These are phyloP conservation scores for Lutraria lutraria DNA, from an alignment of 2,888 invertebrate genomes.

Conservation along the genomic window DNA sequence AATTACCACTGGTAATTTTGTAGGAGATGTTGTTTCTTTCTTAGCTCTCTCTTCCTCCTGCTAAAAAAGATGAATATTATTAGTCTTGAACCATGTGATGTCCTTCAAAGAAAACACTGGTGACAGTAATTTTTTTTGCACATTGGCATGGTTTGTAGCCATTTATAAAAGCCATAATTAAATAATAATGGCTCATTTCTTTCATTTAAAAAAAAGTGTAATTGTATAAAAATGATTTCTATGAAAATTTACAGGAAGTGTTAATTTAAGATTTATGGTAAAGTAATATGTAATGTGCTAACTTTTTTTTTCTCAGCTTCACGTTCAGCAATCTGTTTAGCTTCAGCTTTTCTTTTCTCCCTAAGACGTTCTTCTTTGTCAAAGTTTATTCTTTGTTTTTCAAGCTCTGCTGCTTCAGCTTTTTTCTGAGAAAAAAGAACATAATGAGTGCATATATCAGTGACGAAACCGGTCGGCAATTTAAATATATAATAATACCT, in stretches of 20 bases:
- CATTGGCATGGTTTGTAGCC: background rate
- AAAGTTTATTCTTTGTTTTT: conserved; percentile 74
- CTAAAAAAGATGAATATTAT: conserved; percentile 52
- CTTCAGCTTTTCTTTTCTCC: conserved; percentile 76
- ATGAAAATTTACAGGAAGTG: no score
- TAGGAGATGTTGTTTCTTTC: conserved; percentile 77
- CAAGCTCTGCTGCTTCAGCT: conserved; percentile 72
- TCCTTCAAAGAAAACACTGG: background rate
- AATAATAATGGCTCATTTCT: no score
- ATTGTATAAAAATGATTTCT: no score
- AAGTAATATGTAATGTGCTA: background rate
- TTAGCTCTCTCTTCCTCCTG: conserved; percentile 77
- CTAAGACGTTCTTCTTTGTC: conserved; percentile 74
- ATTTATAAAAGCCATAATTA: no score
- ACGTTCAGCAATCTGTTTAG: conserved; percentile 76
- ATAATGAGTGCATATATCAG: conserved; percentile 3
- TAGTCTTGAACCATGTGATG: background rate
- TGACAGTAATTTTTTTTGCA: background rate
- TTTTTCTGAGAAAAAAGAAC: conserved; percentile 71
- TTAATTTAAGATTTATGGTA: no score
- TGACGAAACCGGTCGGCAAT: no score
- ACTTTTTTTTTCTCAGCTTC: conserved; percentile 79
- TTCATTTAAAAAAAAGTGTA: no score
- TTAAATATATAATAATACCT: no score
- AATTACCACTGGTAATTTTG: conserved; percentile 79